phyloP scores from a whole-genome alignment of 2,113 vertebrate genomes.

The Chaetorhynchus papuensis region DNA sequence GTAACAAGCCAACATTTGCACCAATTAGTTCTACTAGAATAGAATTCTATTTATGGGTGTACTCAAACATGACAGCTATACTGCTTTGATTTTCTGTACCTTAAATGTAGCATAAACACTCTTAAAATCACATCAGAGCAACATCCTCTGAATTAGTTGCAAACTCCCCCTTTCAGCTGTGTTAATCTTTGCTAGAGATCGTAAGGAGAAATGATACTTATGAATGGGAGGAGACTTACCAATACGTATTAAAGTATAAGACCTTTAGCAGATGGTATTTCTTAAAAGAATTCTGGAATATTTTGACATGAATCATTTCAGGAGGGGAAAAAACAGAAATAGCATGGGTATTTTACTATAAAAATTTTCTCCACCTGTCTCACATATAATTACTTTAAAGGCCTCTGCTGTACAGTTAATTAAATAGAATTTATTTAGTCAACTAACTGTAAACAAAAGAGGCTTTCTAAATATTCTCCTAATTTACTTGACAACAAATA shows the following conservation, averaged over 20 bases:
- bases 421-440: not conserved
- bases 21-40: conserved; percentile 28
- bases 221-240: not conserved
- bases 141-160: not conserved
- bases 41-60: conserved; percentile 14
- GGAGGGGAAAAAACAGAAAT: not conserved
- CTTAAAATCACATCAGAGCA: not conserved
- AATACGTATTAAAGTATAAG: not conserved
- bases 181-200: not conserved
- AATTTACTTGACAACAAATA: not conserved
- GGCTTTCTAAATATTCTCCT: fast-evolving
- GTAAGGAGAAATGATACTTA: not conserved
- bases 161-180: not conserved
- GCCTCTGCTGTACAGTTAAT: not conserved
- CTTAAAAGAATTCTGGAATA: not conserved
- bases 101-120: not conserved
- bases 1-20: conserved; percentile 6
- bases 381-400: not conserved
- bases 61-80: conserved; percentile 18
- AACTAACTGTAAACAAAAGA: not conserved
- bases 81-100: conserved; percentile 13
- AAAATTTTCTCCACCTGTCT: not conserved
- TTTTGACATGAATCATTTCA: not conserved
- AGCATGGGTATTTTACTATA: not conserved
- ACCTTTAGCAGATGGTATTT: not conserved